Base-by-base conservation (phyloP, 2,888 invertebrate species). In the Cartodere bifasciata region DNA sequence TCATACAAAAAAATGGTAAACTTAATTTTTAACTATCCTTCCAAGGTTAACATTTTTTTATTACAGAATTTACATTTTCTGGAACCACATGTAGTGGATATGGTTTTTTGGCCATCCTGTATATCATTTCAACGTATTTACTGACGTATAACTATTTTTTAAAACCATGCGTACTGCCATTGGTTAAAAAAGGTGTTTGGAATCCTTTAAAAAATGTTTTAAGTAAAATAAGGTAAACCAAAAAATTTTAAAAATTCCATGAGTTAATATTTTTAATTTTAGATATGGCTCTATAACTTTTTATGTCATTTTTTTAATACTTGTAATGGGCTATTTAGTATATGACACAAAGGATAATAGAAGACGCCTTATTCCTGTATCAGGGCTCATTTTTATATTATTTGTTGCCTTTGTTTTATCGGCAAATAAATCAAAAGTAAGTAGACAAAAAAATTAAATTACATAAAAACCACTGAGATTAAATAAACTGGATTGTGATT, bases 61-160 rank as follows among this genome's bases (percentile, higher is more conserved):
- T 36, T 42, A 2, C 21, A 45, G 44, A 29, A 21, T 16, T 13
- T 2, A 31, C 22, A 9, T 11, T 44, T 3, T 26, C 23, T n/a
- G 28, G 36, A n/a, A 46, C 49, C 2, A 42, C 45, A 47, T 84
- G 85, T 48, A 52, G 68, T 29, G 84, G 84, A 0, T 76, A 78
- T 42, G 84, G 84, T 22, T 72, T 84, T 53, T 60, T 85, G 0
- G 58, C 80, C 15, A 63, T 84, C 0, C 47, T 84, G 1, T 56
- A 74, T 2, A 54, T 58, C 10, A 62, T 79, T 14, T 52, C 69
- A 3, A 78, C 79, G 41, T 62, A 70, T 42, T 67, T 70, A 29
- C 31, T 83, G 1, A 49, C 75, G 14, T 83, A 84, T 52, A 75
- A 68, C 43, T 47, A 60, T 26, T 52, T 79, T 3, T 54, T 80